A percentile compares a stretch with the other conserved stretches of the same genome.
Evolutionary conservation across 2,797 vertebrate species (phyloP).

Genomic region (Atherinosoma microstoma): DNA sequence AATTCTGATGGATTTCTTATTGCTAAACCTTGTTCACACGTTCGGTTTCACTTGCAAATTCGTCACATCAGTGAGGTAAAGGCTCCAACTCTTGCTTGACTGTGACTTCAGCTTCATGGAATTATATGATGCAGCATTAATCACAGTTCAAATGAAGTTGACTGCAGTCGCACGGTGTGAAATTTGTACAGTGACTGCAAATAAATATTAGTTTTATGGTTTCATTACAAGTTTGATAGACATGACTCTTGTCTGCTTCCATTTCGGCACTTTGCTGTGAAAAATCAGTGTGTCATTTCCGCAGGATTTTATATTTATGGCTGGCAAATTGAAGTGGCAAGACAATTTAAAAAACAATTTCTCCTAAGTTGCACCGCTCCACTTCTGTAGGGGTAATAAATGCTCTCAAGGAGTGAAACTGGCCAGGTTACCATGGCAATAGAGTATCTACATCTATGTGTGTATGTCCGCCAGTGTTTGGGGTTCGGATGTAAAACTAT

Average conservation of each 20-base stretch:
- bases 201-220: conserved; percentile 27
- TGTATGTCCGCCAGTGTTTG: conserved; percentile 17
- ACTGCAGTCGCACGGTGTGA: conserved; percentile 3
- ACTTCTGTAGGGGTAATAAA: conserved; percentile 74
- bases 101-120: background rate
- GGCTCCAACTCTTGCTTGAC: background rate
- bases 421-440: conserved; percentile 78
- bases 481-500: conserved; percentile 60
- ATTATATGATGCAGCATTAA: background rate
- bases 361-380: conserved; percentile 76
- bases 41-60: conserved; percentile 1
- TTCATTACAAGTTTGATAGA: conserved; percentile 44
- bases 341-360: conserved; percentile 85
- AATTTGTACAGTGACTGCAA: conserved; percentile 16
- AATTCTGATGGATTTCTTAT: conserved; percentile 16
- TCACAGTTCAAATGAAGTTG: conserved; percentile 11
- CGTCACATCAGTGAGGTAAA: conserved; percentile 6
- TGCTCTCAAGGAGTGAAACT: conserved; percentile 67
- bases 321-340: conserved; percentile 80
- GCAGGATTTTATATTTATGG: conserved; percentile 76
- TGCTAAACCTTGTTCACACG: conserved; percentile 6
- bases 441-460: conserved; percentile 44
- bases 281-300: conserved; percentile 70
- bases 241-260: conserved; percentile 52
- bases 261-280: conserved; percentile 58